A percentile compares a stretch with the other conserved stretches of the same genome.
Evolutionary conservation across 2,113 vertebrate species (phyloP).

Genomic region (Oreochromis tanganicae): DNA sequence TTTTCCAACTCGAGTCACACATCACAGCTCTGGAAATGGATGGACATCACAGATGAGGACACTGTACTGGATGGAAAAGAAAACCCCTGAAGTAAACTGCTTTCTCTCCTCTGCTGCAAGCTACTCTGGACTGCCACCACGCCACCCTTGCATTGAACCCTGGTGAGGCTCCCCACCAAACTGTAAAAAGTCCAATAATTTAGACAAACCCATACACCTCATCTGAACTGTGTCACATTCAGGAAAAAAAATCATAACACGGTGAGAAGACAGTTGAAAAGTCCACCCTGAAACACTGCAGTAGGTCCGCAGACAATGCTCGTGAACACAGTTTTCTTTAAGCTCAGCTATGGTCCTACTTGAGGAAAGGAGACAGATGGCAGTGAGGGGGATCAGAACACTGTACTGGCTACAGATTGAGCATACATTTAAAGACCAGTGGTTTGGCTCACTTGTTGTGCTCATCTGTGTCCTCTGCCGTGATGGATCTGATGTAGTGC

Average conservation of each 20-base stretch:
- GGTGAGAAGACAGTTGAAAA: neutral
- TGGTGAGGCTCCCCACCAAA: neutral
- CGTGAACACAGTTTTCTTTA: neutral
- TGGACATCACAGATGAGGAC: slow-evolving; percentile 43
- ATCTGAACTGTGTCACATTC: neutral
- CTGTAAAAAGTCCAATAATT: neutral
- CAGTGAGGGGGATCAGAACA: neutral
- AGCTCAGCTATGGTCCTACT: neutral
- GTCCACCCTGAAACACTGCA: slow-evolving; percentile 12
- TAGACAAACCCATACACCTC: neutral
- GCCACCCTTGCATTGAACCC: neutral
- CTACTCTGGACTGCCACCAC: neutral
- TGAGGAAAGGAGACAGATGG: neutral
- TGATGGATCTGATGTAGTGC: neutral
- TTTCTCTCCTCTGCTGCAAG: neutral
- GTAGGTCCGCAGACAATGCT: neutral
- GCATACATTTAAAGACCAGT: neutral
- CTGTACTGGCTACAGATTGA: neutral
- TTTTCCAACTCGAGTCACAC: slow-evolving; percentile 2
- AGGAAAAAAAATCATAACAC: neutral
- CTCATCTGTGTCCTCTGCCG: neutral
- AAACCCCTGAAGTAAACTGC: slow-evolving; percentile 50
- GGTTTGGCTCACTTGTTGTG: neutral
- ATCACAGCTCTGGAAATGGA: slow-evolving; percentile 48
- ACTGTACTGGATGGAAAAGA: slow-evolving; percentile 49